These are phyloP conservation scores for Sabellastarte sp. DNA, from an alignment of 2,888 invertebrate species.

Conservation along the genomic window DNA sequence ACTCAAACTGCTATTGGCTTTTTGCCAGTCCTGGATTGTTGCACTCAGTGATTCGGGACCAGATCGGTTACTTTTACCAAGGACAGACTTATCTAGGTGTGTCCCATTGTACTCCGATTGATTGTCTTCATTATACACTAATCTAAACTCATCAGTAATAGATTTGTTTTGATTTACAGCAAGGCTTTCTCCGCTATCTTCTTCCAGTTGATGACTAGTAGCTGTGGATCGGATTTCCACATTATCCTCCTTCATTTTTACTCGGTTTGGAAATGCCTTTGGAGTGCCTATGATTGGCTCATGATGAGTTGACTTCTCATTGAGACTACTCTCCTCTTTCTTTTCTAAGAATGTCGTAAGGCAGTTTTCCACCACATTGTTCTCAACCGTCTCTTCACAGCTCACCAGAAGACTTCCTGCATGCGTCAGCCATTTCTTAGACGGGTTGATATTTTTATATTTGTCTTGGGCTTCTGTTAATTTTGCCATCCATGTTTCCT, in stretches of 20 bases:
- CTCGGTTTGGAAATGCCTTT: not conserved
- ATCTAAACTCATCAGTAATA: too few relatives aligned
- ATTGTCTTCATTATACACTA: too few relatives aligned
- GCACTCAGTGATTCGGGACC: not conserved
- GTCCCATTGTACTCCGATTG: too few relatives aligned
- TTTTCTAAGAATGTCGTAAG: not conserved
- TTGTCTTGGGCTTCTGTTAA: constrained; percentile 63
- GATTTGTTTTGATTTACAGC: too few relatives aligned
- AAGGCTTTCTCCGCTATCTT: not conserved
- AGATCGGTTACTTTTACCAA: not conserved
- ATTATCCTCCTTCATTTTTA: not conserved
- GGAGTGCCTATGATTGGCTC: too few relatives aligned
- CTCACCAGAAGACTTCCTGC: not conserved
- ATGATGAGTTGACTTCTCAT: too few relatives aligned
- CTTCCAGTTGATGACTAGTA: not conserved
- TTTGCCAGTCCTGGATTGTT: not conserved
- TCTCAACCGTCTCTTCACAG: not conserved
- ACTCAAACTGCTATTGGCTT: too few relatives aligned
- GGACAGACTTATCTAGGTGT: not conserved
- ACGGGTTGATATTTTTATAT: constrained; percentile 49
- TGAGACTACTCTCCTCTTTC: too few relatives aligned
- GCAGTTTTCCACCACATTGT: not conserved
- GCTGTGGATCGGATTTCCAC: not conserved
- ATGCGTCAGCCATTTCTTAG: not conserved
- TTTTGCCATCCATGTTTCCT: constrained; percentile 63